Conservation (phyloP, 2,888 invertebrate genomes). For the Mythimna vitellina region DNA sequence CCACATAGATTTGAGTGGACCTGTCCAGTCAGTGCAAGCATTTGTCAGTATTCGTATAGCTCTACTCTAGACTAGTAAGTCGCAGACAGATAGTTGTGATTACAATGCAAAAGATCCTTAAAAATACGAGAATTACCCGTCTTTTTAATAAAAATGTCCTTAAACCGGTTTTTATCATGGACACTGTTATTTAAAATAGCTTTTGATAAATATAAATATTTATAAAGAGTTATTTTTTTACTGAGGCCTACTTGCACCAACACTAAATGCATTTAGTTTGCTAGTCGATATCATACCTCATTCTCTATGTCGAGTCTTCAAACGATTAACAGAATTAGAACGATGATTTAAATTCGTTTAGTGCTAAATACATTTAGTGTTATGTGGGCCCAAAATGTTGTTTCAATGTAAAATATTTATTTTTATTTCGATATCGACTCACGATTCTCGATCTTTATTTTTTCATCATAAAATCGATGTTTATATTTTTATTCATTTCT, state of each 20-base stretch:
- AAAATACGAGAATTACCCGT: neutral
- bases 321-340: neutral
- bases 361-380: neutral
- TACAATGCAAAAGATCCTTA: neutral
- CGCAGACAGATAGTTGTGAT: neutral
- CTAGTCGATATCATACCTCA: neutral
- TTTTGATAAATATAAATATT: constrained; percentile 48
- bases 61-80: too few relatives aligned
- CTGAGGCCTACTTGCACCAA: neutral
- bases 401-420: constrained; percentile 13
- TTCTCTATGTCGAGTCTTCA: neutral
- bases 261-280: neutral
- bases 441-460: constrained; percentile 27
- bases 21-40: too few relatives aligned
- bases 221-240: constrained; percentile 28
- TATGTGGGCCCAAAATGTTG: neutral
- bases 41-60: too few relatives aligned
- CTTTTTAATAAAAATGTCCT: neutral
- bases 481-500: constrained; percentile 31
- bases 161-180: neutral
- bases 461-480: constrained; percentile 35
- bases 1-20: too few relatives aligned
- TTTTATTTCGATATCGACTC: constrained; percentile 15
- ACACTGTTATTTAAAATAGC: constrained; percentile 22
- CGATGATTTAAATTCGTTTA: neutral